A percentile compares a stretch with the other conserved stretches of the same genome.
Conservation (phyloP, 2,797 vertebrate species). For the Mionectes olivaceus region DNA sequence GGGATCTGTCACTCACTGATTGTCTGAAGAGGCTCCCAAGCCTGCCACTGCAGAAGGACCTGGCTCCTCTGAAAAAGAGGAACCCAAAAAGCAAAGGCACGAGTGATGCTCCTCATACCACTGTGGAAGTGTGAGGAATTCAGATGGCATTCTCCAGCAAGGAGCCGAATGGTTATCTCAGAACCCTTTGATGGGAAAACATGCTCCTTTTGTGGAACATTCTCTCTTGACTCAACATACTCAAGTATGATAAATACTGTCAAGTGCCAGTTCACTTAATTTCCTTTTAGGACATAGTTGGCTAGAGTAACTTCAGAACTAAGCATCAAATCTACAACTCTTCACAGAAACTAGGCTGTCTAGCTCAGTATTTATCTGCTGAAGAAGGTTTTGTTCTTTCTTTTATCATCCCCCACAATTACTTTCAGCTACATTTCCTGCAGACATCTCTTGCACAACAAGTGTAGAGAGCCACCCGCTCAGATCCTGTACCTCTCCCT, state of each 20-base stretch:
- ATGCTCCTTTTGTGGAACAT: neutral
- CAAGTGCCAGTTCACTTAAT: neutral
- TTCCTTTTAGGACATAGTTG: neutral
- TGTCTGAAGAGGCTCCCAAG: neutral
- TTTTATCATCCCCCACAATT: slow-evolving; percentile 15
- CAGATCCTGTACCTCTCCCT: slow-evolving; percentile 49
- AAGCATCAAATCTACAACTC: neutral
- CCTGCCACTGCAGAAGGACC: neutral
- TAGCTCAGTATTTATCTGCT: neutral
- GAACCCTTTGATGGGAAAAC: neutral
- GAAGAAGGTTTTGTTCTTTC: neutral
- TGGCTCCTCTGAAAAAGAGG: neutral
- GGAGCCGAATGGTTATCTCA: neutral
- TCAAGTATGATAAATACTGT: neutral
- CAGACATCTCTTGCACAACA: neutral
- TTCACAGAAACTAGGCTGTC: neutral
- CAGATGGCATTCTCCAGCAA: neutral
- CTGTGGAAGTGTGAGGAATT: neutral
- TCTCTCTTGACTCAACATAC: neutral
- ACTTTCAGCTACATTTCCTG: slow-evolving; percentile 41
- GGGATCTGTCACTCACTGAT: neutral
- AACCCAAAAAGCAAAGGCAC: neutral
- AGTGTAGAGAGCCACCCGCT: neutral
- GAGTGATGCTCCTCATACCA: neutral
- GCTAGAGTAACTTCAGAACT: neutral